These are phyloP conservation scores for Halictus rubicundus DNA, from an alignment of 1,140 invertebrate genomes.

Conservation along the genomic window DNA sequence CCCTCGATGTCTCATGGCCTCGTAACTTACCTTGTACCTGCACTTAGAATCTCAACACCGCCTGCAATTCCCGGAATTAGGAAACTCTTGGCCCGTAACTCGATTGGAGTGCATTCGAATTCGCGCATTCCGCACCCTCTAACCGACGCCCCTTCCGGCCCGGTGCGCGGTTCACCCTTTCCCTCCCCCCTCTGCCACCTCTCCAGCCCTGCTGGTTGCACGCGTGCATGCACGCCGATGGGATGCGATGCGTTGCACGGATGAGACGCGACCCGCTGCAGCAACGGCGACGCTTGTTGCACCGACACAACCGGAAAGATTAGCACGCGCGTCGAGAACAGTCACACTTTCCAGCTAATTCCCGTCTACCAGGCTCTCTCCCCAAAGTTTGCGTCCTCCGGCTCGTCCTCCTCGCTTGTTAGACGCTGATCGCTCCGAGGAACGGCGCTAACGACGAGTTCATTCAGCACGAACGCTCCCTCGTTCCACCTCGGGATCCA, in stretches of 20 bases:
- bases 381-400: background rate
- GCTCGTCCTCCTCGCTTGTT: background rate
- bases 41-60: conserved; percentile 47
- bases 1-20: conserved; percentile 25
- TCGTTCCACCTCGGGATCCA: background rate
- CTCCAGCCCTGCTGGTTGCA: background rate
- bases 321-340: conserved; percentile 32
- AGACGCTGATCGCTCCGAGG: background rate
- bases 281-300: conserved; percentile 1
- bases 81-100: conserved; percentile 50
- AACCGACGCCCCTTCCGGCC: no score
- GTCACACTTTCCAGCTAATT: background rate
- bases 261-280: background rate
- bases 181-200: background rate
- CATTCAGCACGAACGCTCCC: background rate
- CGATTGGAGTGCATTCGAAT: conserved; percentile 52
- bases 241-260: conserved; percentile 12
- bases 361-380: background rate
- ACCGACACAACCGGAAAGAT: conserved; percentile 32
- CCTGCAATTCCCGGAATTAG: conserved; percentile 49
- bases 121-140: conserved; percentile 15
- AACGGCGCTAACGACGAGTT: background rate
- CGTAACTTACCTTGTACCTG: conserved; percentile 44
- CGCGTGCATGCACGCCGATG: conserved; percentile 18
- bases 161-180: no score